Conservation (phyloP, 2,797 vertebrate species). For the Oreochromis grahami region DNA sequence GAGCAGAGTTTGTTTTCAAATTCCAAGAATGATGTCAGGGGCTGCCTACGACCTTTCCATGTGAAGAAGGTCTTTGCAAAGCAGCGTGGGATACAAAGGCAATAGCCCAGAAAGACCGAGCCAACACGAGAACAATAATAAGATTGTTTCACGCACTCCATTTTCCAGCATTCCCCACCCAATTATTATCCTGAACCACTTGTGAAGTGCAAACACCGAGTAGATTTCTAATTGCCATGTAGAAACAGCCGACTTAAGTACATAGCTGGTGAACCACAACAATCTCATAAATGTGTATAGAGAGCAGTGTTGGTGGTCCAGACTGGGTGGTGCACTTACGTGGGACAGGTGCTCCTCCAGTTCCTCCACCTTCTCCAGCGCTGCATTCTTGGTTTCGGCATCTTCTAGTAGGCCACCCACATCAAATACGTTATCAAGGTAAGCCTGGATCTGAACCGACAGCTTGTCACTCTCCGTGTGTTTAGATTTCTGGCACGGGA, state of each 20-base stretch:
- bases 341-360: conserved; percentile 97
- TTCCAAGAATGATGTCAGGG: conserved; percentile 66
- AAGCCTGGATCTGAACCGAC: conserved; percentile 97
- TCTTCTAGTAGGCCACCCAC: conserved; percentile 95
- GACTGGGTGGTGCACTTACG: conserved; percentile 75
- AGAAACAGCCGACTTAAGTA: conserved; percentile 47
- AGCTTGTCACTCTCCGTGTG: conserved; percentile 98
- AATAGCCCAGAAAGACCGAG: conserved; percentile 31
- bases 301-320: conserved; percentile 53
- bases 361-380: conserved; percentile 97
- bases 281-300: conserved; percentile 27
- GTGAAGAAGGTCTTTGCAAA: conserved; percentile 57
- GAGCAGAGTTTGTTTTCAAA: conserved; percentile 71
- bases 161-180: conserved; percentile 53
- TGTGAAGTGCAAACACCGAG: conserved; percentile 59
- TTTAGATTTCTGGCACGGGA: conserved; percentile 84
- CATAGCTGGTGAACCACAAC: conserved; percentile 50
- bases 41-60: conserved; percentile 67
- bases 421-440: conserved; percentile 96
- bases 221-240: conserved; percentile 48
- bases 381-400: conserved; percentile 96
- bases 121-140: conserved; percentile 61
- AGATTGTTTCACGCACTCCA: conserved; percentile 52
- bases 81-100: conserved; percentile 58
- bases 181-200: conserved; percentile 52